phyloP scores from a whole-genome alignment of 2,113 vertebrate genomes.

The Anolis carolinensis region DNA sequence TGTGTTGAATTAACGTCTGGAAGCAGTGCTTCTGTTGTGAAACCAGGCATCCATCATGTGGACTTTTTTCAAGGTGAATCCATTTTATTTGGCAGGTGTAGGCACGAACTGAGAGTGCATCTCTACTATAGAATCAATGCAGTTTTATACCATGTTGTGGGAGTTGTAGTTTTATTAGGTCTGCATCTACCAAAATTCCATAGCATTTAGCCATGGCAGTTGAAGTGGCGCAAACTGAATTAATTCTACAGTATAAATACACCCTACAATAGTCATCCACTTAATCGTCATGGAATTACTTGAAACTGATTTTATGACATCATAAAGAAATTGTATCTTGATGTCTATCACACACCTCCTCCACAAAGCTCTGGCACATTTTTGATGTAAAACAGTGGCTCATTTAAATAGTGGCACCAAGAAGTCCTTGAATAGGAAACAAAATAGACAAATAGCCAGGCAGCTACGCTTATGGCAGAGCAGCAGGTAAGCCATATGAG shows the following conservation, averaged over 20 bases:
- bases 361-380: not conserved
- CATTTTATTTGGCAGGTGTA: too few relatives aligned
- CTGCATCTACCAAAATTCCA: too few relatives aligned
- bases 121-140: too few relatives aligned
- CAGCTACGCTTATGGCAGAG: not conserved
- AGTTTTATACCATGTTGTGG: too few relatives aligned
- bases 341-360: not conserved
- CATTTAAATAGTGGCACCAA: not conserved
- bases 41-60: too few relatives aligned
- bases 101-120: too few relatives aligned
- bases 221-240: too few relatives aligned
- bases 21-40: too few relatives aligned
- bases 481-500: not conserved
- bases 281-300: not conserved
- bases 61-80: too few relatives aligned
- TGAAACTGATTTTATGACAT: not conserved
- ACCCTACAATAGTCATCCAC: not conserved
- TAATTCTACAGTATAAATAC: not conserved
- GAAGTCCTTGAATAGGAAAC: not conserved
- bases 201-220: too few relatives aligned
- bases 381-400: not conserved
- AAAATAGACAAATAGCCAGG: not conserved
- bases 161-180: too few relatives aligned
- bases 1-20: too few relatives aligned
- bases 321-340: not conserved